Evolutionary conservation across 2,113 vertebrate genomes (phyloP), one percentile per base, ranked within the genome.

Genomic region (Ceyx margarethae): DNA sequence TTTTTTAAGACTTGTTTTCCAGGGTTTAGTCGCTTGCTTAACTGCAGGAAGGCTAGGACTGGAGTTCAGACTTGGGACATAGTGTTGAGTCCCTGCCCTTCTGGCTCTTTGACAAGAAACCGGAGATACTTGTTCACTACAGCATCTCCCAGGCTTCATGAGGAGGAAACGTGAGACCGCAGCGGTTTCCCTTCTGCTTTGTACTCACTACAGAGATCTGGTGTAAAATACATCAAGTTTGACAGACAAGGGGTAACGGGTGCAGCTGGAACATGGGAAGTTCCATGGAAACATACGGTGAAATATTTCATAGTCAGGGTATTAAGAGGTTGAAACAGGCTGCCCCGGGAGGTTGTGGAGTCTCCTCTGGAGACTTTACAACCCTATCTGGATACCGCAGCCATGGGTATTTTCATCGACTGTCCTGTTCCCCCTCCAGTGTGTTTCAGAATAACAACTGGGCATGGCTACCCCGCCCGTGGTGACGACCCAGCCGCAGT

Each of bases 371-470:
- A 48, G 46, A 48, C 46, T 48, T 48, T 48, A 20, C 20, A 48
- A 11, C 46, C 46, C 46, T 11, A 37, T 22, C 48, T 23, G 48
- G 48, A 23, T 50, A 37, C 37, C 37, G 5, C 37, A 0, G 18
- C 4, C 2, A 1, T 10, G 4, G 1, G 56, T 33, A 5, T 25
- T 51, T 23, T 14, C 64, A 6, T 71, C 10, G 5, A 45, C 23
- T 26, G 0, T 10, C 31, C 21, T 0, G 0, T 23, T 84, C 66
- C 31, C 64, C 43, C 20, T 71, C 19, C 15, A 0, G 0, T 83
- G 21, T 61, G 54, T 83, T 91, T 22, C 86, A 93, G 91, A 33
- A 61, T 17, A 51, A 17, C 20, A 3, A 8, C 22, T 7, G 3
- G 48, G 5, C 21, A 96, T 95, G 95, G 53, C 76, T 3, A 1